A percentile compares a stretch with the other conserved stretches of the same genome.
phyloP scores from a whole-genome alignment of 2,888 invertebrate genomes.

The Dasypolia templi region DNA sequence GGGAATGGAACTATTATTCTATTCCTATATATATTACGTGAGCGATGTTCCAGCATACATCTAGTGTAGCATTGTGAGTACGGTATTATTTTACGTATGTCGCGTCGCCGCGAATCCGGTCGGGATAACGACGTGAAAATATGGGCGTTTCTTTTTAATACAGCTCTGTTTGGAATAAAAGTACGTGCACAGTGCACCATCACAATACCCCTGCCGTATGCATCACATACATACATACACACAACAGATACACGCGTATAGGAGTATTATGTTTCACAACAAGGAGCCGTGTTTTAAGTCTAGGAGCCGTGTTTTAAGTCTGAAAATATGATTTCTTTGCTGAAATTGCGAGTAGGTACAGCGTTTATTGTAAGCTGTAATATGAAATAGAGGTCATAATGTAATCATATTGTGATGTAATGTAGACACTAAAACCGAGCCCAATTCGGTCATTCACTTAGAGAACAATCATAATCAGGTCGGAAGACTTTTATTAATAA shows the following conservation, averaged over 20 bases:
- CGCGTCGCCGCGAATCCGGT: slow-evolving; percentile 14
- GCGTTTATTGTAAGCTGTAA: background rate
- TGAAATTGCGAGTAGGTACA: background rate
- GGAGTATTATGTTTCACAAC: background rate
- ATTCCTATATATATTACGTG: background rate
- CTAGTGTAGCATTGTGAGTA: background rate
- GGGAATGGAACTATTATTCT: background rate
- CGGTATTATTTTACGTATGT: slow-evolving; percentile 7
- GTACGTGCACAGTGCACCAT: background rate
- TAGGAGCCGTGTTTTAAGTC: background rate
- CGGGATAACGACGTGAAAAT: slow-evolving; percentile 48
- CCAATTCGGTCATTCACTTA: no score
- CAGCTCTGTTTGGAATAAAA: slow-evolving; percentile 15
- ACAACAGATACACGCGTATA: background rate
- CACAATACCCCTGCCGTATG: slow-evolving; percentile 1
- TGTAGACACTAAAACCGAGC: background rate
- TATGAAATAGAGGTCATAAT: background rate
- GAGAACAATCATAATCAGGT: background rate
- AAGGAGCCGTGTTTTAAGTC: background rate
- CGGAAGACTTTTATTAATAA: background rate
- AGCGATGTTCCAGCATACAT: background rate
- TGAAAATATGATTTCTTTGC: background rate
- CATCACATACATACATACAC: background rate
- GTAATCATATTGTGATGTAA: background rate
- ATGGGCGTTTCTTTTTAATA: slow-evolving; percentile 39